phyloP scores from a whole-genome alignment of 2,113 vertebrate species.

The Entomyzon cyanotis region DNA sequence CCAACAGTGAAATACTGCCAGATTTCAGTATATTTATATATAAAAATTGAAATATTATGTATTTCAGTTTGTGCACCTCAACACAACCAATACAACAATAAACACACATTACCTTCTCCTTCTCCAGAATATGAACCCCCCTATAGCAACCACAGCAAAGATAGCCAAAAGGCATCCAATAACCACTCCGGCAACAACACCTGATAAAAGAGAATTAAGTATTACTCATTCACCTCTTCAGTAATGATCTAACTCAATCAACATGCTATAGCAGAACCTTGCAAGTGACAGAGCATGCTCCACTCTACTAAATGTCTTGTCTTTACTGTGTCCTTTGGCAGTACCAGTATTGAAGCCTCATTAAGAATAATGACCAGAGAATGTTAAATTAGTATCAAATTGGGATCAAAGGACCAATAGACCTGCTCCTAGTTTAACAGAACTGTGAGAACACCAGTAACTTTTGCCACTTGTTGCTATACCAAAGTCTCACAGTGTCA shows the following conservation, averaged over 20 bases:
- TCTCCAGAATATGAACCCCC: conserved; percentile 81
- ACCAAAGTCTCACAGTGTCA: neutral
- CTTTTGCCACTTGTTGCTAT: neutral
- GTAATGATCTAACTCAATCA: neutral
- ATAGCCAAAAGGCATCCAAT: conserved; percentile 78
- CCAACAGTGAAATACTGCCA: neutral
- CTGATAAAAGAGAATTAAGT: conserved; percentile 51
- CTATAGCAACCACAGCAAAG: conserved; percentile 68
- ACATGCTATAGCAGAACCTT: neutral
- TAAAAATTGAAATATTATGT: no score
- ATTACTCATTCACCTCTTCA: neutral
- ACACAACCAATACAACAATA: neutral
- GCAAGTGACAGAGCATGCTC: neutral
- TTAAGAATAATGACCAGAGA: neutral
- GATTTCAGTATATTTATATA: no score
- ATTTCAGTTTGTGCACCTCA: neutral
- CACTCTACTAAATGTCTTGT: neutral
- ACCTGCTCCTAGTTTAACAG: neutral
- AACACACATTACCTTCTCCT: conserved; percentile 76
- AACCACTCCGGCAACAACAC: conserved; percentile 69
- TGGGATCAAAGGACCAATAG: neutral
- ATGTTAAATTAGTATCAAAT: neutral
- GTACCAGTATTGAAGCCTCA: neutral
- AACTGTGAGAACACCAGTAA: neutral
- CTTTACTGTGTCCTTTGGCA: neutral